Conservation (phyloP, 2,888 invertebrate species). For the Eremobia ochroleuca region DNA sequence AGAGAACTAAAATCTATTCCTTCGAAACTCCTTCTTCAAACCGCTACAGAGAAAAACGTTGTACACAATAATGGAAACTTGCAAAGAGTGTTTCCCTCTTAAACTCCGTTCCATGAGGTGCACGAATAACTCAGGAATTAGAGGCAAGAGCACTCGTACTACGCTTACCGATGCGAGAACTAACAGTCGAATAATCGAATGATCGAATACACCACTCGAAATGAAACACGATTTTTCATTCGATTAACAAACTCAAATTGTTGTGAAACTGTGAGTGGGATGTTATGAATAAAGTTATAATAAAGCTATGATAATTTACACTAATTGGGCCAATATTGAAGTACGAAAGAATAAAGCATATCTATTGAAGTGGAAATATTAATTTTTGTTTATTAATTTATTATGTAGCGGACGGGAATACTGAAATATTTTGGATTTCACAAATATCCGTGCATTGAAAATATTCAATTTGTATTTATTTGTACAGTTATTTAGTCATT, state of each 20-base stretch:
- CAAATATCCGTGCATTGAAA: not conserved
- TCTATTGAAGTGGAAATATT: constrained; percentile 17
- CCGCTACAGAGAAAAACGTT: constrained; percentile 61
- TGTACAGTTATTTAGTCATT: too few relatives aligned
- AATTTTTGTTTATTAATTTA: constrained; percentile 15
- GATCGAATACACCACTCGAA: constrained; percentile 38
- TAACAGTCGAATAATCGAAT: constrained; percentile 51
- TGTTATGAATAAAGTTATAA: constrained; percentile 47
- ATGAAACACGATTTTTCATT: constrained; percentile 34
- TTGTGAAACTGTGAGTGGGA: constrained; percentile 35
- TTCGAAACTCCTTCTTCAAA: constrained; percentile 36
- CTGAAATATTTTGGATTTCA: not conserved
- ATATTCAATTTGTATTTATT: not conserved
- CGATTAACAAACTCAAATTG: constrained; percentile 34
- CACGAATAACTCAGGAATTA: constrained; percentile 76
- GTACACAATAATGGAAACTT: constrained; percentile 69
- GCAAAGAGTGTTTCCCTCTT: constrained; percentile 72
- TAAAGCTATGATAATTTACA: constrained; percentile 34
- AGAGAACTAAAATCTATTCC: constrained; percentile 33
- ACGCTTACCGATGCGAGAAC: constrained; percentile 23
- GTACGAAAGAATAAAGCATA: constrained; percentile 15
- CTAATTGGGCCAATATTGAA: constrained; percentile 48
- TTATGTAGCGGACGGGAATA: not conserved
- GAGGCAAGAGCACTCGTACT: constrained; percentile 45
- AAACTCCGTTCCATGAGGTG: constrained; percentile 80